Evolutionary conservation across 2,888 invertebrate genomes (phyloP), one percentile per base, ranked within the genome.

Genomic region (Aphidius colemani): DNA sequence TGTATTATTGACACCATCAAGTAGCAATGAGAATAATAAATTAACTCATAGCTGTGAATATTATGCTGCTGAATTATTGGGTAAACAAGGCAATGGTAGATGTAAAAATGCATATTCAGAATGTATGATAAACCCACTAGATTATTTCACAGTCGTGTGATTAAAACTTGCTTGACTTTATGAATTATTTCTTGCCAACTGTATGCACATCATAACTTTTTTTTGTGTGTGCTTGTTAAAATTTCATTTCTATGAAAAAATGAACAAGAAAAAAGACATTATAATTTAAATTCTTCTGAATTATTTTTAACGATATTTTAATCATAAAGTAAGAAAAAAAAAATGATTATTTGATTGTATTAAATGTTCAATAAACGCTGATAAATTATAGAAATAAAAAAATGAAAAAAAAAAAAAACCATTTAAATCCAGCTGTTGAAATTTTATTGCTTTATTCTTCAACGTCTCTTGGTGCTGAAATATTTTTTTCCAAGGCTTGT

Each of bases 1-100:
- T 83, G 88, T 92, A 71, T 81, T 92, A 75, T 86, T 93, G 78
- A 90, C 90, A 18, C 92, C 91, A 11, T 91, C 91, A 11, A 83
- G 88, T 10, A 91, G 90, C 0, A 82, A 80, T 18, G 91, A 91
- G 71, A 74, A 81, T 7, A 73, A 89, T 6, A 86, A 88, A 5
- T 85, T 87, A 63, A 86, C 89, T 74, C 84, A 86, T 0, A 89
- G 91, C 79, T 88, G 88, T 69, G 90, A 90, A 74, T 91, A 90
- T 76, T 86, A 88, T 55, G 88, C 88, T 1, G 91, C 91, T 0
- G 91, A 92, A 70, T 63, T 69, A 60, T 71, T 76, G 51, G 77
- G 76, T 51, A 67, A 66, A 75, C 79, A 64, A 63, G 66, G 70
- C 8, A 59, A 56, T 18, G 73, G 67, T 64, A 83, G 58, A 11